These are phyloP conservation scores for Lasioglossum lativentre DNA, from an alignment of 2,888 invertebrate species.

Conservation along the genomic window DNA sequence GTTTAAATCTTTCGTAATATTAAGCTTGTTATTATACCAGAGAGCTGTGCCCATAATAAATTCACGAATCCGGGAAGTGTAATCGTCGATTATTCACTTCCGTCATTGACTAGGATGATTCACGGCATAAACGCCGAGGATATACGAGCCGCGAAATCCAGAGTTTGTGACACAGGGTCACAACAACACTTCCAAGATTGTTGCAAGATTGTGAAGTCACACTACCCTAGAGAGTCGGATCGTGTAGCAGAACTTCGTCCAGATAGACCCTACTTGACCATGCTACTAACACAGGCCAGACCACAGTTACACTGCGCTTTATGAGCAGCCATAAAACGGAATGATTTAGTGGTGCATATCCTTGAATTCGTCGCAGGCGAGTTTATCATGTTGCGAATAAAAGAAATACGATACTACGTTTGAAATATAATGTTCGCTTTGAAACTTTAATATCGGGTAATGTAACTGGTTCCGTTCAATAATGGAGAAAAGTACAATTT, in stretches of 20 bases:
- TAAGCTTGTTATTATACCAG: not conserved
- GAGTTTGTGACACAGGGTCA: not conserved
- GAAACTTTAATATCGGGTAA: not conserved
- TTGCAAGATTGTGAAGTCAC: conserved; percentile 9
- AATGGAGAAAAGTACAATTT: not conserved
- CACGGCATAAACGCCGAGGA: not conserved
- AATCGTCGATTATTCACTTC: not conserved
- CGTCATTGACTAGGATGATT: not conserved
- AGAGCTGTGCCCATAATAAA: not conserved
- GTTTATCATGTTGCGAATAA: not conserved
- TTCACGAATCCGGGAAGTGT: not conserved
- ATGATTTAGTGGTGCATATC: conserved; percentile 5
- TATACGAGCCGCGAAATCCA: not conserved
- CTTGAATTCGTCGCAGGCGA: not conserved
- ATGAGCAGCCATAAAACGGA: conserved; percentile 3
- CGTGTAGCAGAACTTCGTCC: not conserved
- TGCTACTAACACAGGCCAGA: not conserved
- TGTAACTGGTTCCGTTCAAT: not conserved
- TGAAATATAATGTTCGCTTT: not conserved
- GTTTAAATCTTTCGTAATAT: not conserved
- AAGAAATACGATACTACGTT: not conserved
- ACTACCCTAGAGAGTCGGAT: not conserved
- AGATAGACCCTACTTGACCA: conserved; percentile 1
- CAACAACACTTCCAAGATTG: not conserved
- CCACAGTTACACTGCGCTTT: conserved; percentile 6